Percentiles rank a stretch among this genome's conserved stretches.
phyloP scores from a whole-genome alignment of 2,888 invertebrate genomes.

The Watsonalla binaria region DNA sequence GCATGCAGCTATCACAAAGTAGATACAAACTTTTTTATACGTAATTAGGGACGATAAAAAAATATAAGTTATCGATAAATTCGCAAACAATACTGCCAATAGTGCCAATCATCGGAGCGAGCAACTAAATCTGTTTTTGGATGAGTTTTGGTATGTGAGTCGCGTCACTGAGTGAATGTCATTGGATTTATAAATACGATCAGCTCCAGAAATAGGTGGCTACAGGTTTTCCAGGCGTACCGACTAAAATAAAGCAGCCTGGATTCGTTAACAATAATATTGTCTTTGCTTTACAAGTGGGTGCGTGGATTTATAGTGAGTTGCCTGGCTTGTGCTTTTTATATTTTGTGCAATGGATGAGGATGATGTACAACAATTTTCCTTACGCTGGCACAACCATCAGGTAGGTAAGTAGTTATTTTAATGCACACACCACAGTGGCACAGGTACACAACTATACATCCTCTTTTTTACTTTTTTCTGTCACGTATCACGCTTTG shows the following conservation, averaged over 20 bases:
- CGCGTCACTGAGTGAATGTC: conserved; percentile 76
- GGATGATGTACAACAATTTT: conserved; percentile 86
- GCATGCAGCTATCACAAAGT: conserved; percentile 19
- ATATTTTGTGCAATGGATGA: conserved; percentile 66
- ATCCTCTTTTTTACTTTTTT: not conserved
- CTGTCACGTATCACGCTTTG: not conserved
- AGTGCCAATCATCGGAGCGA: conserved; percentile 69
- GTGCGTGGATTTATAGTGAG: conserved; percentile 51
- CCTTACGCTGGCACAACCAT: conserved; percentile 91
- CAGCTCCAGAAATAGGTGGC: conserved; percentile 80
- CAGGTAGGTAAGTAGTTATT: conserved; percentile 80
- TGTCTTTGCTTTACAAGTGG: conserved; percentile 54
- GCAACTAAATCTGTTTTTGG: conserved; percentile 78
- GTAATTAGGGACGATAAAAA: conserved; percentile 7
- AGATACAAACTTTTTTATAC: conserved; percentile 26
- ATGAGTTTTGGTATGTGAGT: conserved; percentile 76
- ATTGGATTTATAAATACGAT: conserved; percentile 79
- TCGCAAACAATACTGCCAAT: conserved; percentile 61
- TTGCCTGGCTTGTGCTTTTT: conserved; percentile 47
- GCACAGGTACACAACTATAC: conserved; percentile 34
- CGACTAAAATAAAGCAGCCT: conserved; percentile 79
- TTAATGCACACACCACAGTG: conserved; percentile 51
- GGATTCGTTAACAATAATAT: conserved; percentile 78
- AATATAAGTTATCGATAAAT: conserved; percentile 34
- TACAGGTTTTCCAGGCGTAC: conserved; percentile 79